phyloP scores from a whole-genome alignment of 2,113 vertebrate species.

The Petaurus breviceps region DNA sequence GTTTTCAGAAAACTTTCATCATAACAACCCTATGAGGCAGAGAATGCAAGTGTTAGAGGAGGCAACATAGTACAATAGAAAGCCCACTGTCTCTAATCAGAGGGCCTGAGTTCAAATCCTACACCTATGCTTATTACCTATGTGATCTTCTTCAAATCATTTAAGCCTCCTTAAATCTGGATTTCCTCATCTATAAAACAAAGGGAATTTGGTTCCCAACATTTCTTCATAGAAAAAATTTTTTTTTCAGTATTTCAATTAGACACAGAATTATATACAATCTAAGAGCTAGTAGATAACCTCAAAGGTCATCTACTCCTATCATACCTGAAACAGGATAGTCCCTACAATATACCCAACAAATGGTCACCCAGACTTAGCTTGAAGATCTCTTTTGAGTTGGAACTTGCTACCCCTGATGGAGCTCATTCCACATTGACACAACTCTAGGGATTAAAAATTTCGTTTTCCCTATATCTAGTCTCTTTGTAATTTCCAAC shows the following conservation, averaged over 20 bases:
- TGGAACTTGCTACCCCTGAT: not conserved
- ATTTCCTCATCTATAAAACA: not conserved
- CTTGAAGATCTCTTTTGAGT: not conserved
- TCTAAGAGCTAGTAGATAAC: not conserved
- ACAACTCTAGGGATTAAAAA: not conserved
- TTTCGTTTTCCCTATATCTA: not conserved
- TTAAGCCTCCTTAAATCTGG: not conserved
- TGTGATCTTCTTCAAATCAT: not conserved
- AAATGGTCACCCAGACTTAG: not conserved
- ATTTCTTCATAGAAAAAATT: not conserved
- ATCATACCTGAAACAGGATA: not conserved
- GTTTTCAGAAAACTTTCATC: not conserved
- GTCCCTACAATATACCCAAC: not conserved
- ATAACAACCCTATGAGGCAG: not conserved
- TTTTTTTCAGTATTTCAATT: not conserved
- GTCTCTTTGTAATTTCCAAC: not conserved
- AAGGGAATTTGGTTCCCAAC: not conserved
- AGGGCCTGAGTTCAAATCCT: not conserved
- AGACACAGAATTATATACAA: not conserved
- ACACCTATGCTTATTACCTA: not conserved
- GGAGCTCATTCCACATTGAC: not conserved
- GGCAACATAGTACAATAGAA: not conserved
- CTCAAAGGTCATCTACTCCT: not conserved
- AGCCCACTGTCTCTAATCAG: not conserved
- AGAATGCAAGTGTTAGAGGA: not conserved